Conservation (phyloP, 2,888 invertebrate genomes). For the Platycnemis pennipes region DNA sequence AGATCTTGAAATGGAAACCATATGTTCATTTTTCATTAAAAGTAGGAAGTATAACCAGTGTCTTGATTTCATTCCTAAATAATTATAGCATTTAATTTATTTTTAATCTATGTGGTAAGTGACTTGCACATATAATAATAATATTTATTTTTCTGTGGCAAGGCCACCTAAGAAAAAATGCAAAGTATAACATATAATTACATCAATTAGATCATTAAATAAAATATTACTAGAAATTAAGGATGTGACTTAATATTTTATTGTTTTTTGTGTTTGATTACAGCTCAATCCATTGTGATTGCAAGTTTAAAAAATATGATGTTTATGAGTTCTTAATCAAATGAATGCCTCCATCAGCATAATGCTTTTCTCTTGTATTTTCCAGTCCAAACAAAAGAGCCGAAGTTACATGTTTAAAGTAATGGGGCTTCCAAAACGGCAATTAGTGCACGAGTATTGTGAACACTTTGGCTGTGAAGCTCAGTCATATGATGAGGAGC, state of each 20-base stretch:
- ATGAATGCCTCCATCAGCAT: background rate
- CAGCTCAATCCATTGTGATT: background rate
- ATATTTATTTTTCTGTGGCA: too few species aligned
- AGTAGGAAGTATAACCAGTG: too few species aligned
- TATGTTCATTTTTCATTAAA: too few species aligned
- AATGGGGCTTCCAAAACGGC: constrained; percentile 96
- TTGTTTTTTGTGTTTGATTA: constrained; percentile 47
- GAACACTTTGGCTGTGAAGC: constrained; percentile 97
- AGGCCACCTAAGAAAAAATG: too few species aligned
- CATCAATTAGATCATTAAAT: too few species aligned
- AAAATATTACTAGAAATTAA: background rate
- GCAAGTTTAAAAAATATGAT: background rate
- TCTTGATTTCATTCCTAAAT: too few species aligned
- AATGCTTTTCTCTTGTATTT: constrained; percentile 68
- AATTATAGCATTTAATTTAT: too few species aligned
- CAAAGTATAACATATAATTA: too few species aligned
- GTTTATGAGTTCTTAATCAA: background rate
- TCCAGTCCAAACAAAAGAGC: constrained; percentile 88
- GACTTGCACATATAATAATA: too few species aligned
- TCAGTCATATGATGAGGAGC: constrained; percentile 96
- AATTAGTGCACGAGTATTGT: constrained; percentile 96
- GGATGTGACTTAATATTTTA: background rate
- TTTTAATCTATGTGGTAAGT: too few species aligned
- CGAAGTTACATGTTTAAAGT: constrained; percentile 93
- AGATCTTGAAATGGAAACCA: too few species aligned